These are phyloP conservation scores for Galerucella pusilla DNA, from an alignment of 2,888 invertebrate species.

Conservation along the genomic window DNA sequence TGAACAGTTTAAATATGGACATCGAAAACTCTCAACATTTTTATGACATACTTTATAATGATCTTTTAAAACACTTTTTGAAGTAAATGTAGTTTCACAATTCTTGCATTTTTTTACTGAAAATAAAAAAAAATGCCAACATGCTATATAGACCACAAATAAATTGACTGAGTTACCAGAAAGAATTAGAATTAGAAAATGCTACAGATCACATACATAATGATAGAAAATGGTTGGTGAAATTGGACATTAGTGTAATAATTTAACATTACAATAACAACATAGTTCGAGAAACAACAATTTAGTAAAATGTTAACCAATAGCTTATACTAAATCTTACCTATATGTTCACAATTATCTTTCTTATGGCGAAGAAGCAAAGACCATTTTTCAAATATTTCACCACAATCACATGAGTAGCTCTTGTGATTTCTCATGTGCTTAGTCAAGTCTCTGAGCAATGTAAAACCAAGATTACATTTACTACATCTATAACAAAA, in stretches of 20 bases:
- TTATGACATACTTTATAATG: constrained; percentile 50
- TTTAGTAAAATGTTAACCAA: too few species aligned
- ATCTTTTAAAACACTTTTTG: constrained; percentile 44
- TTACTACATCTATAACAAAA: constrained; percentile 50
- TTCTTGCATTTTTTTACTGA: constrained; percentile 51
- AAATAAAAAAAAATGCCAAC: constrained; percentile 32
- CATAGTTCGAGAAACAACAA: too few species aligned
- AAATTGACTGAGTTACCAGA: too few species aligned
- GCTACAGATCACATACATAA: too few species aligned
- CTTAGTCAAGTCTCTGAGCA: constrained; percentile 49
- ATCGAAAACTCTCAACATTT: constrained; percentile 47
- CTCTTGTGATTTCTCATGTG: constrained; percentile 55
- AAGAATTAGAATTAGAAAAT: too few species aligned
- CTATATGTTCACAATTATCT: constrained; percentile 43
- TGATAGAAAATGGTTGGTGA: too few species aligned
- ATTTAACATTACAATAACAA: too few species aligned
- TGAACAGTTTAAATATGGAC: constrained; percentile 53
- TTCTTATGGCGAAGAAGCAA: constrained; percentile 52
- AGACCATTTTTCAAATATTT: constrained; percentile 55
- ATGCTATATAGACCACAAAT: not conserved
- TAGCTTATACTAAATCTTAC: constrained; percentile 33
- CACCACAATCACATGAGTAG: constrained; percentile 56
- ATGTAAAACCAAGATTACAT: constrained; percentile 52
- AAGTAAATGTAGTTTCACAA: constrained; percentile 52
- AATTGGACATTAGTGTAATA: too few species aligned